Percentiles rank a stretch among this genome's conserved stretches.
Conservation (phyloP, 2,113 vertebrate genomes). For the Deroptyus accipitrinus region DNA sequence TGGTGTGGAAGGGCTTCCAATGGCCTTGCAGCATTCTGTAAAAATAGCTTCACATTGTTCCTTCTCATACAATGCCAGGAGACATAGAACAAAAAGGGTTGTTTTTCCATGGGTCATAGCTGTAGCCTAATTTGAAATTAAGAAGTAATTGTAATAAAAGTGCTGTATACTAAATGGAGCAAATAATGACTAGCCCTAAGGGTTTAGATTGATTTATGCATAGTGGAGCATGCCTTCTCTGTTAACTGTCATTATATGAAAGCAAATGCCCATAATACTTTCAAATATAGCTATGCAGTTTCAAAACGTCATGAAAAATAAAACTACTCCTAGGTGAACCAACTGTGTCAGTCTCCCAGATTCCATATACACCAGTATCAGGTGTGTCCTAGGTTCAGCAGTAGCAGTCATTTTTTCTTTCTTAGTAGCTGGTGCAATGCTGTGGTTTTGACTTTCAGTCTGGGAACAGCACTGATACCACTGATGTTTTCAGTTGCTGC, state of each 20-base stretch:
- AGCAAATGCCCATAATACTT: background rate
- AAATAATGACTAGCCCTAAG: background rate
- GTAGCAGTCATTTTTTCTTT: too few relatives aligned
- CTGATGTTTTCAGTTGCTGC: too few relatives aligned
- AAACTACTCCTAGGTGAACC: background rate
- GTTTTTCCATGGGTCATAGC: background rate
- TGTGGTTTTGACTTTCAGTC: too few relatives aligned
- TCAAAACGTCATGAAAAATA: background rate
- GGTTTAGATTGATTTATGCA: background rate
- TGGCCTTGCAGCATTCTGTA: background rate
- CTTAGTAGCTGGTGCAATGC: too few relatives aligned
- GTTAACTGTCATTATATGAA: background rate
- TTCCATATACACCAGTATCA: background rate
- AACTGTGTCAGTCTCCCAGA: background rate
- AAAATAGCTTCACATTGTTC: background rate
- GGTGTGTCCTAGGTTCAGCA: fast-evolving
- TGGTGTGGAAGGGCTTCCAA: background rate
- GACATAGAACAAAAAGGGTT: background rate
- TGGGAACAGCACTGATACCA: too few relatives aligned
- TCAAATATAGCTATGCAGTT: background rate
- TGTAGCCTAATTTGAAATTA: background rate
- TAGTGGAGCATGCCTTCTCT: background rate
- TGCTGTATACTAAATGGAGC: background rate
- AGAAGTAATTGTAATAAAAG: background rate
- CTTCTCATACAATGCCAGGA: background rate